Evolutionary conservation across 2,888 invertebrate genomes (phyloP).

Genomic region (Pecten maximus): DNA sequence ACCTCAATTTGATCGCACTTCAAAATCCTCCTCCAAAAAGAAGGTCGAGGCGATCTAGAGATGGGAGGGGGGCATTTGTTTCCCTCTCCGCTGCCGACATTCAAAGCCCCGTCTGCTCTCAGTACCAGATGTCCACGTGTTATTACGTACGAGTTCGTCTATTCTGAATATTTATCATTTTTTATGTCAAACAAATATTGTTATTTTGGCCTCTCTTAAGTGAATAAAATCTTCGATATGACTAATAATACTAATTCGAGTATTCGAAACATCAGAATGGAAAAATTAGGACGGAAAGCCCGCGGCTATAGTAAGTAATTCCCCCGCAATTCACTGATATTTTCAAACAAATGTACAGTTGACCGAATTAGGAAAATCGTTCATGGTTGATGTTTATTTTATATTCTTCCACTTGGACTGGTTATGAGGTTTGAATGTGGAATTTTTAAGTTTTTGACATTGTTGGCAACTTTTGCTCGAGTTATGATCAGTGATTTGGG

Average conservation of each 20-base stretch:
- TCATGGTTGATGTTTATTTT: background rate
- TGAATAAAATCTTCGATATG: background rate
- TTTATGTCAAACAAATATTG: background rate
- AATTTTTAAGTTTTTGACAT: too few species aligned
- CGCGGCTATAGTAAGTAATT: background rate
- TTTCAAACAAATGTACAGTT: background rate
- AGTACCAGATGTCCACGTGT: background rate
- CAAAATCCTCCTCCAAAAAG: background rate
- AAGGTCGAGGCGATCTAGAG: constrained; percentile 22
- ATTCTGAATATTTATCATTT: background rate
- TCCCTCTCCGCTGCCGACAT: background rate
- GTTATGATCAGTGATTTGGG: too few species aligned
- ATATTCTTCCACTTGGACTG: too few species aligned
- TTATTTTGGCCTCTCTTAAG: background rate
- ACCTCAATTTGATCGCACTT: constrained; percentile 30
- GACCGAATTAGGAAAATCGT: background rate
- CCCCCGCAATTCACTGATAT: background rate
- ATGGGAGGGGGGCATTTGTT: constrained; percentile 19
- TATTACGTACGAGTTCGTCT: background rate
- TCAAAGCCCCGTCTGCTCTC: background rate
- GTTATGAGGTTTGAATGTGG: too few species aligned
- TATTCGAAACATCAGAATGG: background rate
- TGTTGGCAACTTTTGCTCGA: too few species aligned
- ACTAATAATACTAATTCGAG: background rate
- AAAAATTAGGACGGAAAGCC: background rate